Conservation (phyloP, 1,140 invertebrate species). For the Dufourea novaeangliae region DNA sequence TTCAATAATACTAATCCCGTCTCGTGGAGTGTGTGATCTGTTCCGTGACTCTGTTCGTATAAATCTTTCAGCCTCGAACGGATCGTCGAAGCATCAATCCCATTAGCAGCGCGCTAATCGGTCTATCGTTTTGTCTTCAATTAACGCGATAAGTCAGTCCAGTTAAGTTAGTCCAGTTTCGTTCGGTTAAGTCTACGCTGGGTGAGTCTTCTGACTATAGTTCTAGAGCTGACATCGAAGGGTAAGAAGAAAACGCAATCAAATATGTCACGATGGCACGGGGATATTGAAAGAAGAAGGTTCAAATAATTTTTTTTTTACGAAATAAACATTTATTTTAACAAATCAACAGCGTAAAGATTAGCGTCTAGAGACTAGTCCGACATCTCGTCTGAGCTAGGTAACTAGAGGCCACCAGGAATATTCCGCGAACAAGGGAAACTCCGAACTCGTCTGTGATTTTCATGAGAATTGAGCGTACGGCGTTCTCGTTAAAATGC, state of each 20-base stretch:
- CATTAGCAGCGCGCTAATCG: conserved; percentile 52
- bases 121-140: conserved; percentile 39
- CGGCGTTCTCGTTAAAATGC: not conserved
- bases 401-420: conserved; percentile 67
- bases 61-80: not conserved
- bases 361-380: conserved; percentile 65
- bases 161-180: no score
- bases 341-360: conserved; percentile 69
- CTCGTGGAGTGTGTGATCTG: not conserved
- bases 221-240: no score
- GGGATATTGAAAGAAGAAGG: not conserved
- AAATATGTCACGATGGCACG: not conserved
- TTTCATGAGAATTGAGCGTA: conserved; percentile 45
- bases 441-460: conserved; percentile 46
- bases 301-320: conserved; percentile 61
- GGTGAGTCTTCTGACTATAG: no score
- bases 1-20: not conserved
- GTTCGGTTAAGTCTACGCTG: no score
- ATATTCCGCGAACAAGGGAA: conserved; percentile 65
- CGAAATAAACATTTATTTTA: conserved; percentile 71
- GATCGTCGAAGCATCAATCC: conserved; percentile 25
- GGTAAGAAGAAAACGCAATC: no score
- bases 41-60: not conserved
- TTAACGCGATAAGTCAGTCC: conserved; percentile 31
- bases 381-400: conserved; percentile 52